A percentile compares a stretch with the other conserved stretches of the same genome.
Evolutionary conservation across 2,888 invertebrate genomes (phyloP).

Genomic region (Drosophila greeni): DNA sequence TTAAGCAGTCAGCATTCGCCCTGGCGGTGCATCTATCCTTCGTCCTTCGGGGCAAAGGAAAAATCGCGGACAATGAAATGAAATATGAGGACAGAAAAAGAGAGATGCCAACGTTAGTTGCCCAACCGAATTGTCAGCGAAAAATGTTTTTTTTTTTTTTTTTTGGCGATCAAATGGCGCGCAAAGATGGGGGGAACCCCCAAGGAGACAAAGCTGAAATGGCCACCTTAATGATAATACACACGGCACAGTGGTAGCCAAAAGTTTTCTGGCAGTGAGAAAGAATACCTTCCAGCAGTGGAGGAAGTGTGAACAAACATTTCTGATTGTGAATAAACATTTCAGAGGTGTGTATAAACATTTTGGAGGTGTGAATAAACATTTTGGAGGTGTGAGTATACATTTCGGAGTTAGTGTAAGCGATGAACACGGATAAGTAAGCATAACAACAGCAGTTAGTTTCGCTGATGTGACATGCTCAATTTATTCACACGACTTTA

Average conservation of each 20-base stretch:
- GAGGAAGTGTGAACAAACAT: slow-evolving; percentile 10
- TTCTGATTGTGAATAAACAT: too few relatives aligned
- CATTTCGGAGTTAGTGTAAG: neutral
- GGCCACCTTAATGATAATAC: slow-evolving; percentile 37
- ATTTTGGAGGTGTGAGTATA: slow-evolving; percentile 5
- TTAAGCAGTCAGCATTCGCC: slow-evolving; percentile 56
- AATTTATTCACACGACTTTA: slow-evolving; percentile 30
- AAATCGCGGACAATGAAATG: slow-evolving; percentile 54
- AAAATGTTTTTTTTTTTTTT: slow-evolving; percentile 30
- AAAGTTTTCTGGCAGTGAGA: neutral
- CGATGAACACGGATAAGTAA: slow-evolving; percentile 29
- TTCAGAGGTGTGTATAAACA: too few relatives aligned
- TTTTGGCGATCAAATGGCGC: slow-evolving; percentile 37
- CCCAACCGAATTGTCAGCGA: slow-evolving; percentile 50
- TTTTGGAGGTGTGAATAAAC: slow-evolving; percentile 3
- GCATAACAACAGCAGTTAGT: slow-evolving; percentile 34
- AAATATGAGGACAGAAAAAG: slow-evolving; percentile 59
- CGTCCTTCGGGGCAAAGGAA: slow-evolving; percentile 22
- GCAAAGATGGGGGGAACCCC: neutral
- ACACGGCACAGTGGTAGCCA: slow-evolving; percentile 24
- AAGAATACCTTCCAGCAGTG: neutral
- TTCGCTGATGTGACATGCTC: slow-evolving; percentile 35
- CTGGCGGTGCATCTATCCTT: slow-evolving; percentile 18
- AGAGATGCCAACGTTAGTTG: slow-evolving; percentile 24
- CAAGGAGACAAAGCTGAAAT: slow-evolving; percentile 16